Base-by-base conservation (phyloP, 2,113 vertebrate genomes). In the Psophia crepitans region DNA sequence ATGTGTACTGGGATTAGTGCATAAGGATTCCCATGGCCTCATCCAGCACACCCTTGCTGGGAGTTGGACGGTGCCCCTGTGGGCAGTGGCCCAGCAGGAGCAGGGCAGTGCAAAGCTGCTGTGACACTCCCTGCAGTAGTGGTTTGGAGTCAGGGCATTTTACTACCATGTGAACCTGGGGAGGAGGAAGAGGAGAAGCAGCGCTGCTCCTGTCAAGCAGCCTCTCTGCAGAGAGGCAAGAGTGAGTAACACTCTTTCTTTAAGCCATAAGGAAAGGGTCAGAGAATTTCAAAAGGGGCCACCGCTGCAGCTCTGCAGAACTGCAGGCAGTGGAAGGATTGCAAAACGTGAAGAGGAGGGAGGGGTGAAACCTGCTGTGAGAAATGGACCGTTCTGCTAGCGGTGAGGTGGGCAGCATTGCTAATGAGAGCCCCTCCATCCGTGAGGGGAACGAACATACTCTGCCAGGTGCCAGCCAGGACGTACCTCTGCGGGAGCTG, bases 181-280 rank as follows among this genome's bases (percentile, higher is more conserved):
- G 26, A 77, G 54, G 22, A 68, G 22, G n/a, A 64, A 54, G 43
- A 3, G 1, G 63, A 78, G 71, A 41, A 68, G 53, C n/a, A 63
- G 32, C 1, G 0, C 26, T 84, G 54, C 28, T 64, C 14, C 33
- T 24, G 23, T 28, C 0, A 0, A 77, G n/a, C 60, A 39, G 30
- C n/a, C 9, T 61, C 23, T 4, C 27, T 14, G 16, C n/a, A 53
- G 32, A 68, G 35, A 74, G 41, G 27, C 27, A 28, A 18, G 51
- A n/a, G 61, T 26, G n/a, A 35, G 44, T 18, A 56, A 63, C 8
- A 23, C 2, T 9, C 27, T 84, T 48, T n/a, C 22, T 65, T 75
- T 16, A 48, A 16, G 30, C 14, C n/a, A 48, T 19, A 18, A 22
- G 26, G 20, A 51, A 63, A 68, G 30, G 14, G 33, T 12, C 65